phyloP scores from a whole-genome alignment of 2,113 vertebrate species.

The Climacteris rufus region DNA sequence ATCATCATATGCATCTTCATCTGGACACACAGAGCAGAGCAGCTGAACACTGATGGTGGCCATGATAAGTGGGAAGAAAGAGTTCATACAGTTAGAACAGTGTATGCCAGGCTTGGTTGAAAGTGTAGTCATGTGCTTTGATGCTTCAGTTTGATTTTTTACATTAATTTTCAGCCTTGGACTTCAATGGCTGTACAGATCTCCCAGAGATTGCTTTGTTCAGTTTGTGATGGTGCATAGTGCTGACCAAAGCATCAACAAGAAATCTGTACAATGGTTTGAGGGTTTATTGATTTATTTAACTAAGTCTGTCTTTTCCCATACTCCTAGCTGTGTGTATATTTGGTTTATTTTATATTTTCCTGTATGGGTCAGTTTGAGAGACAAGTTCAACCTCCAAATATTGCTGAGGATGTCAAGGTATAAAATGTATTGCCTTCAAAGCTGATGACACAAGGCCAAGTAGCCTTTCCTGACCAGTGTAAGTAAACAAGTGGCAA shows the following conservation, averaged over 20 bases:
- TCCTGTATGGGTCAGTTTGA: background rate
- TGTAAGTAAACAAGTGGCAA: background rate
- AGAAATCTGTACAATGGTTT: background rate
- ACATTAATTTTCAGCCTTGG: background rate
- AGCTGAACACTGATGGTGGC: background rate
- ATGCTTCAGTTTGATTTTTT: background rate
- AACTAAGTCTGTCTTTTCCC: background rate
- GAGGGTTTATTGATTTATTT: background rate
- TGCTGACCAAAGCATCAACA: background rate
- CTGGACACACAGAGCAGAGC: background rate
- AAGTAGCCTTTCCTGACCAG: background rate
- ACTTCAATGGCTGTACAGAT: background rate
- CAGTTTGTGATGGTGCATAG: background rate
- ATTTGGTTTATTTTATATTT: background rate
- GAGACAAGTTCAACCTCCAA: background rate
- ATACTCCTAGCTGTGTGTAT: background rate
- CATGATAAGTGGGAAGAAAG: background rate
- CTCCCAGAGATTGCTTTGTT: slow-evolving; percentile 1
- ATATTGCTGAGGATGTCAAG: background rate
- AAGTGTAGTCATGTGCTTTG: background rate
- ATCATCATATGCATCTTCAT: background rate
- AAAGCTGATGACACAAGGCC: background rate
- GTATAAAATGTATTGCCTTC: background rate
- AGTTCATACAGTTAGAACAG: background rate
- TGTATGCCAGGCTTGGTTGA: background rate